phyloP scores from a whole-genome alignment of 2,797 vertebrate species.

The Takifugu rubripes region DNA sequence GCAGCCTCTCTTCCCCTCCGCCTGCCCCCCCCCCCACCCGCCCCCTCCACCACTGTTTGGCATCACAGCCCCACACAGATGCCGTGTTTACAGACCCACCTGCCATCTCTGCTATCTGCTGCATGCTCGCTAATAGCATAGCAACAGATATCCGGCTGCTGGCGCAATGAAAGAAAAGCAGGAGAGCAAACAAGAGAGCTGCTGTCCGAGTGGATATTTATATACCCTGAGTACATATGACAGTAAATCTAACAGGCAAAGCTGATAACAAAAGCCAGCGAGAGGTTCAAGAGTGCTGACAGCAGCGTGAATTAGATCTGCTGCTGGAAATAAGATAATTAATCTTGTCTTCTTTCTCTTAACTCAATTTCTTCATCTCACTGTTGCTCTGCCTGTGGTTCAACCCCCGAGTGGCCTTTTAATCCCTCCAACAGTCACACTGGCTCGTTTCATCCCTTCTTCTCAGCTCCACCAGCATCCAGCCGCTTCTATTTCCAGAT shows the following conservation, averaged over 20 bases:
- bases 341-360: constrained; percentile 48
- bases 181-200: neutral
- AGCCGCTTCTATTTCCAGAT: constrained; percentile 23
- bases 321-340: constrained; percentile 55
- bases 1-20: constrained; percentile 27
- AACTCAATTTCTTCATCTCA: constrained; percentile 17
- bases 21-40: neutral
- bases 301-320: constrained; percentile 49
- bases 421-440: constrained; percentile 30
- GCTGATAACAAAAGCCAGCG: constrained; percentile 20
- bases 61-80: constrained; percentile 43
- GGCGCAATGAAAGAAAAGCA: neutral
- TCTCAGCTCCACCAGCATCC: constrained; percentile 16
- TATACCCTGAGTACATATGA: neutral
- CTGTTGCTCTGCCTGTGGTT: neutral
- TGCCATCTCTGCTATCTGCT: constrained; percentile 43
- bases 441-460: constrained; percentile 24
- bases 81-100: constrained; percentile 48
- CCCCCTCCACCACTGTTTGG: constrained; percentile 17
- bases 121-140: constrained; percentile 26
- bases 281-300: constrained; percentile 21
- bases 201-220: neutral
- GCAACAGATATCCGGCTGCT: constrained; percentile 34
- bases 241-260: neutral
- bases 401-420: constrained; percentile 25